Conservation (phyloP, 2,888 invertebrate genomes). For the Nineta flava region DNA sequence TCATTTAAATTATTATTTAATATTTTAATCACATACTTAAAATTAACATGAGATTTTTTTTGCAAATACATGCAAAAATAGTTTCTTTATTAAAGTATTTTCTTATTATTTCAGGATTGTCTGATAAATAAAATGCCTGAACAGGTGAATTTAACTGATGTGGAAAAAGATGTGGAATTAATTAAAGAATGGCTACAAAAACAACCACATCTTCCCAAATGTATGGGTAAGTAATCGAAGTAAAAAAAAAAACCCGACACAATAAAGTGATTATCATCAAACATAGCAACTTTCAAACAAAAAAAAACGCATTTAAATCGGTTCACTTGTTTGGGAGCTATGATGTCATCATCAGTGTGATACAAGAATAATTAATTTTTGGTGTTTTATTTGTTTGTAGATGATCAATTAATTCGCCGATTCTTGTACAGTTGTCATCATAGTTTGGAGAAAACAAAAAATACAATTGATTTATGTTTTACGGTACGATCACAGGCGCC, state of each 20-base stretch:
- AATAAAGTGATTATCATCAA: too few species aligned
- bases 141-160: slow-evolving; percentile 17
- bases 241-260: neutral
- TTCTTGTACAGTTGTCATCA: slow-evolving; percentile 37
- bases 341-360: too few species aligned
- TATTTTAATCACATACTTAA: neutral
- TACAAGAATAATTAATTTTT: too few species aligned
- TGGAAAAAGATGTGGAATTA: slow-evolving; percentile 27
- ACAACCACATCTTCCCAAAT: slow-evolving; percentile 49
- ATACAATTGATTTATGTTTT: slow-evolving; percentile 21
- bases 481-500: slow-evolving; percentile 40
- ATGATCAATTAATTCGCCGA: slow-evolving; percentile 36
- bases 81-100: too few species aligned
- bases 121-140: neutral
- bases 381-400: slow-evolving; percentile 24
- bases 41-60: neutral
- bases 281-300: too few species aligned
- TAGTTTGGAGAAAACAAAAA: slow-evolving; percentile 41
- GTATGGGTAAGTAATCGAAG: slow-evolving; percentile 47
- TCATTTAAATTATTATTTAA: neutral
- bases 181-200: slow-evolving; percentile 43
- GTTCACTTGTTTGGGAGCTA: too few species aligned
- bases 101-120: neutral
- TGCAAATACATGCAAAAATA: too few species aligned
- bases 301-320: too few species aligned